Evolutionary conservation across 1,140 invertebrate genomes (phyloP).

Genomic region (Drosophila carrolli): DNA sequence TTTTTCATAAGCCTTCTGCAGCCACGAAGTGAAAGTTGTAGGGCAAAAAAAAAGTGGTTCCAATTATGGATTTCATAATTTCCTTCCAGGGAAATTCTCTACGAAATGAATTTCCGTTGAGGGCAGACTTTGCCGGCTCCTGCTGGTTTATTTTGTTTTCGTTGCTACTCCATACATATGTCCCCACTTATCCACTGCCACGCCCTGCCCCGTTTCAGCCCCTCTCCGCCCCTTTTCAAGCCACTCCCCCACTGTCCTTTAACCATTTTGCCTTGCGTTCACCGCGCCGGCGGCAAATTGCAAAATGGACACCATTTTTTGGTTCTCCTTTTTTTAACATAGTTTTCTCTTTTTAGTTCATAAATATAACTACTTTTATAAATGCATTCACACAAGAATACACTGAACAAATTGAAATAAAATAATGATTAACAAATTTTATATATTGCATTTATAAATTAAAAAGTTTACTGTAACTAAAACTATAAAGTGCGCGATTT

Average conservation of each 20-base stretch:
- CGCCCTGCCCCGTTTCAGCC: constrained; percentile 1
- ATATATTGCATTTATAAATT: no score
- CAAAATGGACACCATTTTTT: constrained; percentile 63
- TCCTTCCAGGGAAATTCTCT: not conserved
- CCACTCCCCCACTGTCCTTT: not conserved
- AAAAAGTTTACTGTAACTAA: no score
- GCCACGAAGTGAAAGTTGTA: not conserved
- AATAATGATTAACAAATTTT: not conserved
- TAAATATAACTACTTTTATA: constrained; percentile 63
- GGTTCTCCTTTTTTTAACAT: constrained; percentile 18
- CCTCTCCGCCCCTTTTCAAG: not conserved
- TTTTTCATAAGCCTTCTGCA: no score
- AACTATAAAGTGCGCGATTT: no score
- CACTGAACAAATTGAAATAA: not conserved
- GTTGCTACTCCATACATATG: constrained; percentile 10
- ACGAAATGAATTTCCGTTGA: constrained; percentile 1
- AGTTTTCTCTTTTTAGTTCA: constrained; percentile 55
- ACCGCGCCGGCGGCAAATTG: constrained; percentile 53
- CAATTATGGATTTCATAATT: constrained; percentile 18
- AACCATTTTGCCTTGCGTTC: constrained; percentile 33
- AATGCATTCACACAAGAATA: constrained; percentile 32
- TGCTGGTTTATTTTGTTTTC: constrained; percentile 7
- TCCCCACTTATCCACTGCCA: constrained; percentile 27
- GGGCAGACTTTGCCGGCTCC: not conserved
- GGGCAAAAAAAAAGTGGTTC: not conserved